Evolutionary conservation across 2,797 vertebrate genomes (phyloP).

Genomic region (Schizopygopsis malacanthus): DNA sequence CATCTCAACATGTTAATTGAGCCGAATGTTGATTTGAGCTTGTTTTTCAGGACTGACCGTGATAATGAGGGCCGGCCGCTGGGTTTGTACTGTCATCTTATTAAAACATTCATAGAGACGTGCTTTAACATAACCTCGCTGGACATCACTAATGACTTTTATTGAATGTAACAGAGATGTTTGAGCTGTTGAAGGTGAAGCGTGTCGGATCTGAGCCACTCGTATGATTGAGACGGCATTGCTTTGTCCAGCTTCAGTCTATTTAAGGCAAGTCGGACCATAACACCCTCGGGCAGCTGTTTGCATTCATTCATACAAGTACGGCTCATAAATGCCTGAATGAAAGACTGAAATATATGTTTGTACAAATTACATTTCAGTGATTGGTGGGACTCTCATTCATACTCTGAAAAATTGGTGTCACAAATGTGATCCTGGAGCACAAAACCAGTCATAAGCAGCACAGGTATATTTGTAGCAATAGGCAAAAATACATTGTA

Average conservation of each 20-base stretch:
- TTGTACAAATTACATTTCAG: background rate
- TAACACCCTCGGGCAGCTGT: background rate
- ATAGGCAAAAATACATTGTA: no score
- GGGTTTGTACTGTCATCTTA: background rate
- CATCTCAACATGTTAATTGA: slow-evolving; percentile 11
- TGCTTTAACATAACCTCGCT: background rate
- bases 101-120: background rate
- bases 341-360: background rate
- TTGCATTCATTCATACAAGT: background rate
- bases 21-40: background rate
- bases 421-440: background rate
- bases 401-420: background rate
- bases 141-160: background rate
- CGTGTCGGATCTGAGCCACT: background rate
- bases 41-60: slow-evolving; percentile 1
- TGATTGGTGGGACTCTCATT: background rate
- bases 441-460: background rate
- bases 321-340: background rate
- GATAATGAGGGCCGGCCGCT: background rate
- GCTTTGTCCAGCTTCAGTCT: background rate
- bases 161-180: background rate
- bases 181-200: background rate
- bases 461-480: background rate
- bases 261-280: background rate
- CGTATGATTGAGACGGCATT: background rate